phyloP scores from a whole-genome alignment of 2,888 invertebrate species.

The Euzetes globulus region DNA sequence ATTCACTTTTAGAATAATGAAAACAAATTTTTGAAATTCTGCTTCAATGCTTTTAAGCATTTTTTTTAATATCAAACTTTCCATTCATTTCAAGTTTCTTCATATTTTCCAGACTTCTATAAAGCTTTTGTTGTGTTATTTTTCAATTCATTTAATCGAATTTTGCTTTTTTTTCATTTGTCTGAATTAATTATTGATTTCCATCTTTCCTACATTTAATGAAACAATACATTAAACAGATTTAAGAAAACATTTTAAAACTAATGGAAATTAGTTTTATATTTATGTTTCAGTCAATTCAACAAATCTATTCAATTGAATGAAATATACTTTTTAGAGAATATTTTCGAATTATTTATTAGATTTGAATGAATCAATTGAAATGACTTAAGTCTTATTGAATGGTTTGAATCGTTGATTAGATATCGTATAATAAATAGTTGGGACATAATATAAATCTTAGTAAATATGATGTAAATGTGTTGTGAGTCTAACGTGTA shows the following conservation, averaged over 20 bases:
- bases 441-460: slow-evolving; percentile 18
- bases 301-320: too few relatives aligned
- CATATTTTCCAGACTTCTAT: background rate
- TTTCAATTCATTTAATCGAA: slow-evolving; percentile 6
- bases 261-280: background rate
- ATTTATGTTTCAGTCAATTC: background rate
- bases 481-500: slow-evolving; percentile 20
- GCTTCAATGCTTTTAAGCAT: background rate
- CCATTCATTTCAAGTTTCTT: background rate
- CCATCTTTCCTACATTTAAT: background rate
- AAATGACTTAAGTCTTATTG: background rate
- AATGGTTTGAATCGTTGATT: slow-evolving; percentile 19
- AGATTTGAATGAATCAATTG: background rate
- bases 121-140: background rate
- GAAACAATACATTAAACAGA: background rate
- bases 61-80: background rate
- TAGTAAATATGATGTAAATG: slow-evolving; percentile 23
- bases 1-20: background rate
- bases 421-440: slow-evolving; percentile 18
- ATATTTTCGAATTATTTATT: background rate
- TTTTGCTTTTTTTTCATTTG: background rate
- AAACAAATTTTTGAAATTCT: background rate
- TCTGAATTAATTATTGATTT: background rate
- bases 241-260: background rate
- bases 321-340: background rate